Evolutionary conservation across 64 coral and sea anemone species (phyloP).

Genomic region (Pocillopora verrucosa): DNA sequence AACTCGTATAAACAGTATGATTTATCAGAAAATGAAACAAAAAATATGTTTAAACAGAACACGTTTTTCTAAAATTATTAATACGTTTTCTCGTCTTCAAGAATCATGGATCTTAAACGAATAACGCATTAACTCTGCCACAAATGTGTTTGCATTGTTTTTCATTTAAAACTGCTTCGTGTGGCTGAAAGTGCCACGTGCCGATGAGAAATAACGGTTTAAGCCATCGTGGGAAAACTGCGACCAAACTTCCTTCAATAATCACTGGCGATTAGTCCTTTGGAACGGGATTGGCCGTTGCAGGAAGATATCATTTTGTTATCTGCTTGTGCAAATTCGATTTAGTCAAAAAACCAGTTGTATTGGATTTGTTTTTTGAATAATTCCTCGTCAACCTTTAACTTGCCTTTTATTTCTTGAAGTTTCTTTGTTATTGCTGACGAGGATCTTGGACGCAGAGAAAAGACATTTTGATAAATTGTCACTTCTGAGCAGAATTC

Average conservation of each 20-base stretch:
- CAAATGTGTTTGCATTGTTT: neutral
- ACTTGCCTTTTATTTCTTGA: constrained; percentile 2
- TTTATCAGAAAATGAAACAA: neutral
- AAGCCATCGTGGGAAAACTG: neutral
- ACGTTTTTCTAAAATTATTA: neutral
- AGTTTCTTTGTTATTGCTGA: constrained; percentile 26
- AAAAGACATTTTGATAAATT: constrained; percentile 28
- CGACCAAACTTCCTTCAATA: constrained; percentile 18
- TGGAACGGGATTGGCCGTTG: constrained; percentile 9
- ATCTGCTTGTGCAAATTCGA: constrained; percentile 24
- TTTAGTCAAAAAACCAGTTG: constrained; percentile 16
- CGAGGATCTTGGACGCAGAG: constrained; percentile 2
- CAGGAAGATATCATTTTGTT: neutral
- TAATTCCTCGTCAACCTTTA: constrained; percentile 31
- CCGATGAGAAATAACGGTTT: neutral
- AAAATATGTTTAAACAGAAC: constrained; percentile 9
- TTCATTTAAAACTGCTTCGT: constrained; percentile 2
- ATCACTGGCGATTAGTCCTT: neutral
- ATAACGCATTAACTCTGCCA: constrained; percentile 19
- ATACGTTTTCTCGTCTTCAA: constrained; percentile 22
- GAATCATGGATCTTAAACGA: constrained; percentile 23
- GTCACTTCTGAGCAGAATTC: constrained; percentile 4
- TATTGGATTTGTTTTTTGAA: constrained; percentile 27
- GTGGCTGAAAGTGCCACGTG: constrained; percentile 7
- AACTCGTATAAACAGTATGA: constrained; percentile 15